Evolutionary conservation across 2,888 invertebrate species (phyloP).

Genomic region (Athrips mouffetella): DNA sequence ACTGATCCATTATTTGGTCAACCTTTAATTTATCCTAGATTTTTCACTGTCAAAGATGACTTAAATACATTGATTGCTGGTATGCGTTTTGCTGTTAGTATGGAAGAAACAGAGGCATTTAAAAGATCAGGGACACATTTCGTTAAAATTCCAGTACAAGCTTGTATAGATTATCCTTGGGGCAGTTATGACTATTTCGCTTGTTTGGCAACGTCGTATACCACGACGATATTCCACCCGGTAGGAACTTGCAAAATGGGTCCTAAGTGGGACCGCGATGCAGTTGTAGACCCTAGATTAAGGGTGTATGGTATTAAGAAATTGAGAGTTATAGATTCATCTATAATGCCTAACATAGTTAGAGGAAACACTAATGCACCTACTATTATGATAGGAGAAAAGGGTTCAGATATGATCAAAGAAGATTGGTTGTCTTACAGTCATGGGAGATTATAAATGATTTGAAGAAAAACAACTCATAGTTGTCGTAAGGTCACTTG

Average conservation of each 20-base stretch:
- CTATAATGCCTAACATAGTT: conserved; percentile 81
- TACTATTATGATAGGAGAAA: conserved; percentile 91
- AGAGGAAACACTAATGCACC: conserved; percentile 90
- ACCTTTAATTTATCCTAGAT: conserved; percentile 85
- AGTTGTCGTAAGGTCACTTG: no score
- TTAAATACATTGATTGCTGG: conserved; percentile 79
- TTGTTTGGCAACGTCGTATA: conserved; percentile 81
- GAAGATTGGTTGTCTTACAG: conserved; percentile 57
- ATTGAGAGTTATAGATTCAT: conserved; percentile 82
- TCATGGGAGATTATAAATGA: background rate
- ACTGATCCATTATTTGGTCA: conserved; percentile 84
- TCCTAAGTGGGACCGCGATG: conserved; percentile 76
- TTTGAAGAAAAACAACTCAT: no score
- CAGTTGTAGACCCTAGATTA: conserved; percentile 82
- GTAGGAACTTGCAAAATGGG: conserved; percentile 86
- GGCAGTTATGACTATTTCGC: conserved; percentile 82
- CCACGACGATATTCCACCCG: conserved; percentile 84
- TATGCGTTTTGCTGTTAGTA: conserved; percentile 75
- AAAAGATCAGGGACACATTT: conserved; percentile 74
- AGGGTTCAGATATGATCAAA: conserved; percentile 87
- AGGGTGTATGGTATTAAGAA: conserved; percentile 80
- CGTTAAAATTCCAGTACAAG: conserved; percentile 77
- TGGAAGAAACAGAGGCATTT: conserved; percentile 80
- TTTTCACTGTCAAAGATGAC: conserved; percentile 81
- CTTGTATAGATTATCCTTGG: conserved; percentile 76